phyloP scores from a whole-genome alignment of 2,113 vertebrate genomes.

The Ondatra zibethicus region DNA sequence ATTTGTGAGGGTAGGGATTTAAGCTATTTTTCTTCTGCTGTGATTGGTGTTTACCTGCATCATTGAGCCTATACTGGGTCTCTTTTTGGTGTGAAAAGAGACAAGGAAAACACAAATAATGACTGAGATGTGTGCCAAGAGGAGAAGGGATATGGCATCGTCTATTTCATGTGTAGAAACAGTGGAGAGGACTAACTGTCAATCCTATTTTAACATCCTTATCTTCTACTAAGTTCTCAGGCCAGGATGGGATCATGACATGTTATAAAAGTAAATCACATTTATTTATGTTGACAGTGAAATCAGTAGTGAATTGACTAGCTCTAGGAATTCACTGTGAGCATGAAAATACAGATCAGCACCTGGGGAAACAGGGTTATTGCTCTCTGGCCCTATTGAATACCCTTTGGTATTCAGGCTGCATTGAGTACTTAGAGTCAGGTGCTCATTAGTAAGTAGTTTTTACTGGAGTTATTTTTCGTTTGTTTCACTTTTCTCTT shows the following conservation, averaged over 20 bases:
- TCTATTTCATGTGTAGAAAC: neutral
- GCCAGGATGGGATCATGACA: neutral
- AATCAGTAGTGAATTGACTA: constrained; percentile 40
- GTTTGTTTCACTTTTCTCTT: neutral
- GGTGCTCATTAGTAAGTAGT: neutral
- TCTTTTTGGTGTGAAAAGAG: neutral
- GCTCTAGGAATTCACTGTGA: constrained; percentile 11
- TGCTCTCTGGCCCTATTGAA: neutral
- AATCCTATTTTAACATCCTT: constrained; percentile 13
- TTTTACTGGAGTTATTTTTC: neutral
- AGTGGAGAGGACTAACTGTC: neutral
- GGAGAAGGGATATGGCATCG: neutral
- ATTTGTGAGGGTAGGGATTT: neutral
- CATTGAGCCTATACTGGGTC: neutral
- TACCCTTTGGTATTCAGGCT: neutral
- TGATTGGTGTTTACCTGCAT: neutral
- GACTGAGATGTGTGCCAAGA: neutral
- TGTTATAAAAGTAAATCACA: constrained; percentile 43
- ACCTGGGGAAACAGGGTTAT: neutral
- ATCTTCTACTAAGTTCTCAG: neutral
- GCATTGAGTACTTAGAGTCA: neutral
- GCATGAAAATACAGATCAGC: neutral
- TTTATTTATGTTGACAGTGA: constrained; percentile 51
- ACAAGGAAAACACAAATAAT: constrained; percentile 28
- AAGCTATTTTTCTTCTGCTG: neutral